phyloP scores from a whole-genome alignment of 92 coral and sea anemone species.

The Epizoanthus stellaris region DNA sequence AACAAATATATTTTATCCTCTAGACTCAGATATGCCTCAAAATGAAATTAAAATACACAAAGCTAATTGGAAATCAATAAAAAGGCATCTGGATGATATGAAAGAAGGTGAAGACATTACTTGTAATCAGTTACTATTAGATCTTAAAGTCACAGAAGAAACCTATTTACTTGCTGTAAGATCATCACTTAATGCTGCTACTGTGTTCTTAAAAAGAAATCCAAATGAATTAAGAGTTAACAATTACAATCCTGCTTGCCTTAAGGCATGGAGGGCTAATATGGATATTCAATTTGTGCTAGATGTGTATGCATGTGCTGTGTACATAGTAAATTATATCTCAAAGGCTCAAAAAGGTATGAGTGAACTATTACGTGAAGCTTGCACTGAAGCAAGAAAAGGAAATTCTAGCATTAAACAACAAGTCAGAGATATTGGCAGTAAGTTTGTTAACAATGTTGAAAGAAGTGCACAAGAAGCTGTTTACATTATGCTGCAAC shows the following conservation, averaged over 20 bases:
- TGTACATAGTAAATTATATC: conserved; percentile 65
- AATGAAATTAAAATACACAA: conserved; percentile 35
- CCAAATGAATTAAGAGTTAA: conserved; percentile 66
- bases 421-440: conserved; percentile 64
- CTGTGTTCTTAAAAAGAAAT: conserved; percentile 60
- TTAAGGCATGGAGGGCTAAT: conserved; percentile 54
- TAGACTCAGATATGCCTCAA: conserved; percentile 36
- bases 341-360: conserved; percentile 67
- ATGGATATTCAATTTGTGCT: conserved; percentile 48
- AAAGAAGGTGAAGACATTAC: conserved; percentile 57
- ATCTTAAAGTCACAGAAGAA: conserved; percentile 55
- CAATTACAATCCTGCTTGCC: conserved; percentile 69
- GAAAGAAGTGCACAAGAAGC: conserved; percentile 84
- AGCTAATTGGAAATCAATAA: conserved; percentile 66
- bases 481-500: conserved; percentile 62
- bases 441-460: conserved; percentile 70
- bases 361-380: conserved; percentile 42
- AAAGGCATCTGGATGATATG: conserved; percentile 53
- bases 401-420: conserved; percentile 48
- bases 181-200: conserved; percentile 56
- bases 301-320: conserved; percentile 76
- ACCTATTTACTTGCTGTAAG: conserved; percentile 55
- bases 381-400: conserved; percentile 57
- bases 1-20: conserved; percentile 55
- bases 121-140: conserved; percentile 45